Evolutionary conservation across 2,797 vertebrate species (phyloP).

Genomic region (Amazonetta brasiliensis): DNA sequence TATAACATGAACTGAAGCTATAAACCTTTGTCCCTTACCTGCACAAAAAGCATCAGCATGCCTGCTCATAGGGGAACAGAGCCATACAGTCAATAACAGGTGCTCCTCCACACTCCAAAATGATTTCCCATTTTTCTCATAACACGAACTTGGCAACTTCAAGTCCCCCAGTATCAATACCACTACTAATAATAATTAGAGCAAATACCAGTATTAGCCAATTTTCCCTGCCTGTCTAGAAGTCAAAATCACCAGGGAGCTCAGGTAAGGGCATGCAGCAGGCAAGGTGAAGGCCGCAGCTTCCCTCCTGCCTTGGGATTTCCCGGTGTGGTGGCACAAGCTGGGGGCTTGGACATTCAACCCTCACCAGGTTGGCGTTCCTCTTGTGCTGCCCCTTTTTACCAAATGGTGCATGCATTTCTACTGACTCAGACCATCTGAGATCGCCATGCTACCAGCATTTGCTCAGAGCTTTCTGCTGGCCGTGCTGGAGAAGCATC

Average conservation of each 20-base stretch:
- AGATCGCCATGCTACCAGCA: too few species aligned
- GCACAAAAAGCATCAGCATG: neutral
- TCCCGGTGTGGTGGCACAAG: fast-evolving
- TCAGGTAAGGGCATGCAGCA: neutral
- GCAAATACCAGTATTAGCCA: neutral
- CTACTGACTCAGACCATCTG: neutral
- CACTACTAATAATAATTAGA: too few species aligned
- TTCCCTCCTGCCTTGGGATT: neutral
- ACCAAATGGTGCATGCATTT: neutral
- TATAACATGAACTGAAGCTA: neutral
- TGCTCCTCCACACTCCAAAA: neutral
- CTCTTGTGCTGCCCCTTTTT: neutral
- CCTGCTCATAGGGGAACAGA: neutral
- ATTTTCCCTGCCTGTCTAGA: neutral
- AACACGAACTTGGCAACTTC: neutral
- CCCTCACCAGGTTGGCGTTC: neutral
- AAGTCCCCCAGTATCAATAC: neutral
- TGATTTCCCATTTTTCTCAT: neutral
- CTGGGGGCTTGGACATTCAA: neutral
- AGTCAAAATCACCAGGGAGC: neutral
- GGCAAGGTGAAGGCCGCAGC: neutral
- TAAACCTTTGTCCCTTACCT: too few species aligned
- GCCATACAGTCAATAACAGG: neutral
- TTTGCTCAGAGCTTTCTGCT: neutral
- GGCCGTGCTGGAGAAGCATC: neutral